Base-by-base conservation (phyloP, 2,888 invertebrate genomes). In the Dynastes hyllus region DNA sequence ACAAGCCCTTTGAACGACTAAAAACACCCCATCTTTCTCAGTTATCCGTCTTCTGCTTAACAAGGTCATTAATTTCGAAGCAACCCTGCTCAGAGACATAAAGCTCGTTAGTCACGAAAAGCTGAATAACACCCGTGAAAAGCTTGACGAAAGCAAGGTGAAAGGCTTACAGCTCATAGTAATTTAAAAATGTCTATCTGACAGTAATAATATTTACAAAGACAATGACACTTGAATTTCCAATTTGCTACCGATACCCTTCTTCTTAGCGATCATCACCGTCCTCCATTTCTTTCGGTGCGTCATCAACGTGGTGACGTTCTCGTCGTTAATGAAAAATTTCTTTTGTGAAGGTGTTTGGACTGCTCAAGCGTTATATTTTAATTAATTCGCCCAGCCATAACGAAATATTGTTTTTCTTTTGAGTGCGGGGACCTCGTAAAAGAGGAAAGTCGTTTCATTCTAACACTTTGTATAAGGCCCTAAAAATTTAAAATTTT, bases 311-410 rank as follows among this genome's bases (percentile, higher is more conserved):
- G 8, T 16, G 53, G 16, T 53, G 22, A 22, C 22, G 53, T 53
- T 58, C 22, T 22, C 55, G n/a, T 6, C 55, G 22, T 45, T 67
- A 67, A 37, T 67, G 66, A 67, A 67, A 67, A 67, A 37, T 67
- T n/a, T 22, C 66, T 45, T 67, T 67, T 67, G 40, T 67, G 40
- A 67, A 67, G 66, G 45, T 67, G 40, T 67, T 63, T 67, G 66
- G 45, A 22, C 45, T 45, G 66, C 22, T 67, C 40, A 45, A 67
- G 66, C 66, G 66, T 67, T 67, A 67, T 67, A 67, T 67, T 67
- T 67, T 67, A 67, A 67, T 67, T 67, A 67, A 67, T 67, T 67
- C 66, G 45, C 45, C 66, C 66, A 45, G 22, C 66, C 66, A 22
- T 67, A 40, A 67, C 40, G 66, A 40, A 40, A 67, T 67, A 67